Percentiles rank a stretch among this genome's conserved stretches.
Conservation (phyloP, 2,113 vertebrate species). For the Peucedramus taeniatus region DNA sequence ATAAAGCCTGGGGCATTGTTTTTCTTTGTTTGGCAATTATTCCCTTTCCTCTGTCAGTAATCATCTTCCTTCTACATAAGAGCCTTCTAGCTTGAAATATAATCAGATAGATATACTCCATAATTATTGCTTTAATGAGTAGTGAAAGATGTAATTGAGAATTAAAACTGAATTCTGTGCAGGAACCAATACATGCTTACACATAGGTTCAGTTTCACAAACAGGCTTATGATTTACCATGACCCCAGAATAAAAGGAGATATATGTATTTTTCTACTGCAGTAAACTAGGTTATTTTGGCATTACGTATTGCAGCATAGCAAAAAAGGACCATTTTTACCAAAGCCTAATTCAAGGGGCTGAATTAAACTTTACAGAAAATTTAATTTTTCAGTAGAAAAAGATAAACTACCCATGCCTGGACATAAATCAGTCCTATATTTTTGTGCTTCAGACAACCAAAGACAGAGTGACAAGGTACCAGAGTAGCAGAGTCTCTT, state of each 20-base stretch:
- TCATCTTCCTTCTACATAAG: not conserved
- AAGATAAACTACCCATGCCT: not conserved
- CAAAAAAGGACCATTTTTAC: not conserved
- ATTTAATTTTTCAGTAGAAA: not conserved
- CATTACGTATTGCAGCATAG: not conserved
- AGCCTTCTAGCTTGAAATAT: not conserved
- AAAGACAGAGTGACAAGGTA: not conserved
- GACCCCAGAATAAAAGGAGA: not conserved
- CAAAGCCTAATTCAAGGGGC: not conserved
- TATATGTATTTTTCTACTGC: not conserved
- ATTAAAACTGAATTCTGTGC: not conserved
- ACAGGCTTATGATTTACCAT: not conserved
- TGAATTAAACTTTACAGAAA: not conserved
- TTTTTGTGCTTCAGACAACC: not conserved
- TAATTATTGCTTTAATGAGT: not conserved
- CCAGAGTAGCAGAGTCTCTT: not conserved
- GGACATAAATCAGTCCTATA: not conserved
- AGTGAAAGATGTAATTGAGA: not conserved
- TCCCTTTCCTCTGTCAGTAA: not conserved
- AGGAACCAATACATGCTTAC: not conserved
- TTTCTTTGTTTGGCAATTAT: constrained; percentile 6
- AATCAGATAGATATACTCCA: not conserved
- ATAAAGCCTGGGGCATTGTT: not conserved
- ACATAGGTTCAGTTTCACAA: not conserved
- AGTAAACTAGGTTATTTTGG: not conserved